Conservation (phyloP, 2,888 invertebrate genomes). For the Ischnus inquisitorius region DNA sequence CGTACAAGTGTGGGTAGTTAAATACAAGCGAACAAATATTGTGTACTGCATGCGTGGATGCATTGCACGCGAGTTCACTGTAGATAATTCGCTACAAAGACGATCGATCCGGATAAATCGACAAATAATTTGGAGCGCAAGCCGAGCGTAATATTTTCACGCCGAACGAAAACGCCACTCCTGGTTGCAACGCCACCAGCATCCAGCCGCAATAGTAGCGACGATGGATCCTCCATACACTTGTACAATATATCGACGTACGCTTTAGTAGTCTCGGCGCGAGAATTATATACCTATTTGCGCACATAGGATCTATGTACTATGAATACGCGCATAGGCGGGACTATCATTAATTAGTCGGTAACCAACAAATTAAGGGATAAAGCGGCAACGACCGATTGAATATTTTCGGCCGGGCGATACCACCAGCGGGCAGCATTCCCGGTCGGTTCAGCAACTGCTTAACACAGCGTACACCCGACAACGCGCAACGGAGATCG, state of each 20-base stretch:
- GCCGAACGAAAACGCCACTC: slow-evolving; percentile 59
- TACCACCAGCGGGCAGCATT: slow-evolving; percentile 23
- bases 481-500: slow-evolving; percentile 21
- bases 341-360: slow-evolving; percentile 73
- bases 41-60: slow-evolving; percentile 6
- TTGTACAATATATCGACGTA: slow-evolving; percentile 15
- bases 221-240: slow-evolving; percentile 39
- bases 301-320: slow-evolving; percentile 32
- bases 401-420: slow-evolving; percentile 70
- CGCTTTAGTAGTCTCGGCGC: slow-evolving; percentile 3
- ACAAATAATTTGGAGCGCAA: slow-evolving; percentile 57
- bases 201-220: slow-evolving; percentile 23
- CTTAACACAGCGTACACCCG: neutral
- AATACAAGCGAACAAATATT: slow-evolving; percentile 20
- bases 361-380: slow-evolving; percentile 73
- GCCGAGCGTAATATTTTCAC: slow-evolving; percentile 65
- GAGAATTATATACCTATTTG: neutral
- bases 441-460: slow-evolving; percentile 26
- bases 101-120: slow-evolving; percentile 61
- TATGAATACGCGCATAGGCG: slow-evolving; percentile 33
- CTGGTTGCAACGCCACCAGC: slow-evolving; percentile 15
- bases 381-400: slow-evolving; percentile 72
- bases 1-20: slow-evolving; percentile 9
- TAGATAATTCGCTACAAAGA: slow-evolving; percentile 36
- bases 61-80: slow-evolving; percentile 4